Conservation (phyloP, 2,888 invertebrate species). For the Eledona agricola region DNA sequence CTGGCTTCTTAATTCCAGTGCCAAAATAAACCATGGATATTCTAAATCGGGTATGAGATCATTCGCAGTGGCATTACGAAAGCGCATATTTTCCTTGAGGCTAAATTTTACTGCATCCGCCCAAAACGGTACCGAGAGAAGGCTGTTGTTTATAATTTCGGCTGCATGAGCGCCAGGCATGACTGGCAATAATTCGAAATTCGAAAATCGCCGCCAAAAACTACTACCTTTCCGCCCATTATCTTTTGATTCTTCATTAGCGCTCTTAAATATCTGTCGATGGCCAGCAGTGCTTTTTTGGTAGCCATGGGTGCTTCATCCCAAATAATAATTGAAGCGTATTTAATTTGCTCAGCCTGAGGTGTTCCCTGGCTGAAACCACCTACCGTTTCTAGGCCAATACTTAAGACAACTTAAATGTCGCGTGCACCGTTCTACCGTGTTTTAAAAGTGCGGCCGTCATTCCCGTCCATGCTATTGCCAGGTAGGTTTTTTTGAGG, state of each 20-base stretch:
- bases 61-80: slow-evolving; percentile 1
- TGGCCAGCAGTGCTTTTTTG: slow-evolving; percentile 18
- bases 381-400: slow-evolving; percentile 3
- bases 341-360: not conserved
- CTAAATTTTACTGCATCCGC: slow-evolving; percentile 20
- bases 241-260: slow-evolving; percentile 3
- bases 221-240: slow-evolving; percentile 36
- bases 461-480: slow-evolving; percentile 53
- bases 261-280: slow-evolving; percentile 22
- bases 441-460: slow-evolving; percentile 52
- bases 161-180: slow-evolving; percentile 26
- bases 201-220: slow-evolving; percentile 42
- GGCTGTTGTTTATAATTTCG: slow-evolving; percentile 19
- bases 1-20: slow-evolving; percentile 16
- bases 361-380: slow-evolving; percentile 18
- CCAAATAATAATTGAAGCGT: slow-evolving; percentile 31
- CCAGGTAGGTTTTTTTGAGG: slow-evolving; percentile 2
- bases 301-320: slow-evolving; percentile 37
- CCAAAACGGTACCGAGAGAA: slow-evolving; percentile 35
- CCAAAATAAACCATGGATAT: slow-evolving; percentile 30
- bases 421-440: slow-evolving; percentile 56
- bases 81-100: slow-evolving; percentile 32
- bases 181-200: slow-evolving; percentile 41
- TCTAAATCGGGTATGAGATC: not conserved
- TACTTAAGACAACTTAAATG: slow-evolving; percentile 49